Evolutionary conservation across 2,888 invertebrate genomes (phyloP), one percentile per base, ranked within the genome.

Genomic region (Ectemnius lituratus): DNA sequence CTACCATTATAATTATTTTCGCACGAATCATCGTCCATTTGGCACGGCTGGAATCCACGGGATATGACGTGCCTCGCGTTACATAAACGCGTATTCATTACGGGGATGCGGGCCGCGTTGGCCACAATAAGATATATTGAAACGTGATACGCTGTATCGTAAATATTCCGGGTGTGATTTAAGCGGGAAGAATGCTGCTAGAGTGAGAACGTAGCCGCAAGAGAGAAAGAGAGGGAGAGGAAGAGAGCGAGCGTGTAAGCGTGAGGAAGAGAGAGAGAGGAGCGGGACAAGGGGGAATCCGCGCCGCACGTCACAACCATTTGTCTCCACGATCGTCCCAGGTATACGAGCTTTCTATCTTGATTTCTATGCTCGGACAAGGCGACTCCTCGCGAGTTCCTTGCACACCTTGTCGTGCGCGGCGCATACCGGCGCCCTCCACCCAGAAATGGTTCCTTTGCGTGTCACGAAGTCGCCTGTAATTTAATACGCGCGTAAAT

Each of bases 291-390:
- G 62, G 64, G 81, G 73, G 71, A 79, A 83, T 81, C 77, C 79
- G 70, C 72, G 73, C 63, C 75, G 81, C 83, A 83, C 83, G 83
- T 83, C 83, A 83, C 81, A 81, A 83, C 83, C 83, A 83, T 83
- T 83, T 83, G 83, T 83, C 83, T 83, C 79, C 83, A 57, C 76
- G 77, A 76, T 83, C 78, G 37, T 37, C 69, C 80, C 83, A 81
- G 81, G 81, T 83, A 81, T 83, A 83, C 83, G 78, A 81, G 81
- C 83, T 83, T 83, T 83, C 83, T 83, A 83, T 83, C 83, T 83
- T 83, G 83, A 83, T 83, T 83, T 83, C 83, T 83, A 83, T 83
- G 83, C 80, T 71, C 73, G 81, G 80, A 81, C 83, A 80, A 82
- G 74, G 76, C 80, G 76, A 37, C 37, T 37, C 37, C 37, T 72